Base-by-base conservation (phyloP, 2,888 invertebrate genomes). In the Tinea trinotella region DNA sequence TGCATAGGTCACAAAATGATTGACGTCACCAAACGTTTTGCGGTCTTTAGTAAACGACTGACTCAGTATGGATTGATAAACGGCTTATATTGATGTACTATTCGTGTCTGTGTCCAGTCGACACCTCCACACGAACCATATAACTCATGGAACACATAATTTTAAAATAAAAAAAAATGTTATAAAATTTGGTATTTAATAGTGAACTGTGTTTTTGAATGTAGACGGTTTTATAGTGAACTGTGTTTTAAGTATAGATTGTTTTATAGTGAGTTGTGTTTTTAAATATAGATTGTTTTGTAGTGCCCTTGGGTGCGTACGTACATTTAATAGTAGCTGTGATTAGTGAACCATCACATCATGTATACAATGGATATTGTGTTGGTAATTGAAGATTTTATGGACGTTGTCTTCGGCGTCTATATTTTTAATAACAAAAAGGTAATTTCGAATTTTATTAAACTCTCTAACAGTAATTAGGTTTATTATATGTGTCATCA, bases 391-490 rank as follows among this genome's bases (percentile, higher is more conserved):
- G 76, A 82, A 58, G 77, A 76, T 58, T 84, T 84, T 59, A 68
- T 77, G 70, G 84, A 84, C 74, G 82, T 83, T 30, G 84, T 83
- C 0, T 81, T 74, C 55, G 82, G 76, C 61, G 80, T 68, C 53
- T 84, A 84, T 56, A 63, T 77, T 10, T 64, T 65, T 10, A 72
- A 64, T 54, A 73, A 64, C 55, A 76, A 76, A 30, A 30, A 30
- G 30, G 30, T 30, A 30, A 2, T 30, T 30, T 5, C 7, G 3
- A 22, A 5, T 22, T 22, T 22, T 22, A 22, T 7, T 30, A 30
- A 30, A 30, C 2, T 30, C 3, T 30, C n/a, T n/a, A n/a, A n/a
- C n/a, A n/a, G n/a, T n/a, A n/a, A n/a, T n/a, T n/a, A n/a, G n/a
- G n/a, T n/a, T n/a, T n/a, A n/a, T n/a, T n/a, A n/a, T n/a, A n/a